Evolutionary conservation across 2,113 vertebrate genomes (phyloP), one percentile per base, ranked within the genome.

Genomic region (Phalacrocorax aristotelis): DNA sequence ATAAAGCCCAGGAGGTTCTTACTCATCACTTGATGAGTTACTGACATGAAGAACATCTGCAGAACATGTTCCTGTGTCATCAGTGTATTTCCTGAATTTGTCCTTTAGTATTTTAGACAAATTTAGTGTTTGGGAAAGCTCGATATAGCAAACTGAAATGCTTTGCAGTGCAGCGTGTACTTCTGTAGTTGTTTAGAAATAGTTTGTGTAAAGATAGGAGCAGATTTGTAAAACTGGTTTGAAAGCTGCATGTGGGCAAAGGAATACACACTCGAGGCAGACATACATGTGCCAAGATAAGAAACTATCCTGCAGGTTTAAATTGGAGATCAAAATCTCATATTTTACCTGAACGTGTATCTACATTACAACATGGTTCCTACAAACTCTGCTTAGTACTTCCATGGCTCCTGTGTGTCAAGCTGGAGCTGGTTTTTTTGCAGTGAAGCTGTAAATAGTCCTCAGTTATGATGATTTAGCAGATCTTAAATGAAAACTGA

Each of bases 1-100:
- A 83, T 68, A 79, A 79, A 81, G 44, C 79, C 60, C 65, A 89
- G 82, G 88, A 95, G 65, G 15, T 71, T 96, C 68, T 93, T 96
- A 92, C 46, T 95, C 83, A 80, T 81, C 61, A 5, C 16, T 81
- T 55, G 14, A 25, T 75, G 83, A 64, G 68, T 48, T 62, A 38
- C 54, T 66, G 86, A 70, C 21, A 58, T 58, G 64, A 91, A 44
- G 20, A 93, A 81, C 36, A 74, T 88, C 26, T 78, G 68, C n/a
- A 83, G n/a, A 83, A 70, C 18, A 2, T 8, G 51, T 78, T 93
- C 86, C 79, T 77, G 46, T 90, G 38, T 90, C 62, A 92, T 71
- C 51, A 44, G 16, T 75, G 44, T 60, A 17, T 34, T 95, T 95
- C 88, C 55, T 78, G 79, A 75, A 83, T 81, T 93, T 75, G 6